These are phyloP conservation scores for Cerceris rybyensis DNA, from an alignment of 2,888 invertebrate species.

Conservation along the genomic window DNA sequence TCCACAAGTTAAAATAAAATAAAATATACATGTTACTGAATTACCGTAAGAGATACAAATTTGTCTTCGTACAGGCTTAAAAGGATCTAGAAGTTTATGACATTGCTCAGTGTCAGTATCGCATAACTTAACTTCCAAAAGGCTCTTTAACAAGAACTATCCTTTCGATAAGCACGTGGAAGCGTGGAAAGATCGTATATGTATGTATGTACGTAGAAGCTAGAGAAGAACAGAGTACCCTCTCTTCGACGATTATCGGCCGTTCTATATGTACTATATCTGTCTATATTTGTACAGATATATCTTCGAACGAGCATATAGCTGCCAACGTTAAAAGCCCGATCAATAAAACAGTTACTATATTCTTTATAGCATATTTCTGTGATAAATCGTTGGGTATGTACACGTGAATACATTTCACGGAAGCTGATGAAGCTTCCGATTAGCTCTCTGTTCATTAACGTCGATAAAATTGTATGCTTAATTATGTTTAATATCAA, in stretches of 20 bases:
- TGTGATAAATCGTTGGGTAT: neutral
- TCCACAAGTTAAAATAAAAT: no score
- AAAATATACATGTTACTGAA: no score
- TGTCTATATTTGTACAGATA: conserved; percentile 8
- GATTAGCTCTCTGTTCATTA: conserved; percentile 4
- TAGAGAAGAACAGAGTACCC: conserved; percentile 7
- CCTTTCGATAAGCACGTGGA: neutral
- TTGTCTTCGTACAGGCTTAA: no score
- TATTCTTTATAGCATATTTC: conserved; percentile 31
- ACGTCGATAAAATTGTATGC: neutral
- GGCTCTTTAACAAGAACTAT: neutral
- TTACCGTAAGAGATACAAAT: no score
- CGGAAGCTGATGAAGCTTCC: neutral
- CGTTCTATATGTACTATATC: conserved; percentile 51
- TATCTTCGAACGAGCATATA: conserved; percentile 6
- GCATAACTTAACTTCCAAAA: conserved; percentile 3
- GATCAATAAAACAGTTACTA: conserved; percentile 45
- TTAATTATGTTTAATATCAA: neutral
- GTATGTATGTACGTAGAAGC: neutral
- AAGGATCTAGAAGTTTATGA: conserved; percentile 3
- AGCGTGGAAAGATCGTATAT: conserved; percentile 21
- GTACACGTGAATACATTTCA: neutral
- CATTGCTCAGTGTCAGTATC: neutral
- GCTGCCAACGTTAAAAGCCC: conserved; percentile 25
- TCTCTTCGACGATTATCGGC: conserved; percentile 42